Evolutionary conservation across 2,797 vertebrate species (phyloP), one percentile per base, ranked within the genome.

Genomic region (Lophius americanus): DNA sequence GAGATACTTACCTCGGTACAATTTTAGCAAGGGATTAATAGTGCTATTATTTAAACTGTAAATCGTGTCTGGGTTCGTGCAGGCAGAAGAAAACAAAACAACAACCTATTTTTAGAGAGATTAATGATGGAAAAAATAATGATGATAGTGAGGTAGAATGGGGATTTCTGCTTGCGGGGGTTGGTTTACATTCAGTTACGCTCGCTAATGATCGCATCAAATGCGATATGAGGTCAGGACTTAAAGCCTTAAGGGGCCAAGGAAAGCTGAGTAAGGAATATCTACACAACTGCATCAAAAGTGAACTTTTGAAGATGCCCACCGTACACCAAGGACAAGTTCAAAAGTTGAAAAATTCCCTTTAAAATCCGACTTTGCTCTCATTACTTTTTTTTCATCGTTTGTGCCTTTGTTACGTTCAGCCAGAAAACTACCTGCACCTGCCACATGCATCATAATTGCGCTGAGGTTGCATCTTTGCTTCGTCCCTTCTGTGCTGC

Each of bases 381-480:
- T 14, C 42, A 42, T 78, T 68, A 64, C 66, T 52, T 37, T 39
- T 42, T 23, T 23, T 23, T 23, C 23, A 23, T 8, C 38, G 36
- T 1, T 1, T 39, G 52, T 70, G 67, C 73, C n/a, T n/a, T 60
- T 51, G 76, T 57, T 75, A 64, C 57, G 68, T 73, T 69, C 50
- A 66, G 70, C 0, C 52, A 65, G 71, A 69, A 67, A 51, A 77
- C 73, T 90, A 87, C 81, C 85, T 90, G 85, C 76, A 73, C 74
- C 77, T 23, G 78, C 73, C 90, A 87, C 81, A 84, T 90, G 85
- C 76, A 71, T 75, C 77, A 68, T 57, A 76, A 70, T 80, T 78
- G 55, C 70, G 88, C 91, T 91, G 91, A 91, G 62, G 69, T 57
- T 70, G 85, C 89, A 88, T 78, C 75, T 82, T 71, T 55, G 75